phyloP scores from a whole-genome alignment of 2,113 vertebrate genomes.

The Tichodroma muraria region DNA sequence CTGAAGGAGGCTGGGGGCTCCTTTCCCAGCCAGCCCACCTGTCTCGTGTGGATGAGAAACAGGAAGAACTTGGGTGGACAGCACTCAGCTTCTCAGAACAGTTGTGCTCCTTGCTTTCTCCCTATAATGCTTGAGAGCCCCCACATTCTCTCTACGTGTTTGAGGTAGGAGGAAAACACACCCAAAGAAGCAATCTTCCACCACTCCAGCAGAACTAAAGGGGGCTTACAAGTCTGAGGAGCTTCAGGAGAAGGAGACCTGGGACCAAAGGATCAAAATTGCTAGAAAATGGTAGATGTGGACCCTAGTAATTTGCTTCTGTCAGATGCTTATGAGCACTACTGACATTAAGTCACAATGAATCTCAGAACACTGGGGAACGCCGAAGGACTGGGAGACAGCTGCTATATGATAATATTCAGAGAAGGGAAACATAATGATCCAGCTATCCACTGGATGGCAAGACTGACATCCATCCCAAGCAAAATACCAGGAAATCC shows the following conservation, averaged over 20 bases:
- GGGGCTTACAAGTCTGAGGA: neutral
- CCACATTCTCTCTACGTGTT: accelerated
- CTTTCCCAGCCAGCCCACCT: neutral
- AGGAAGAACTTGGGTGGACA: neutral
- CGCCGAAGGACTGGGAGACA: neutral
- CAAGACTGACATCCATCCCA: neutral
- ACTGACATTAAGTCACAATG: neutral
- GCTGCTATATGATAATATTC: neutral
- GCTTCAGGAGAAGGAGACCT: neutral
- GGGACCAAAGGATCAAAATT: neutral
- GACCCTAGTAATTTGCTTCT: neutral
- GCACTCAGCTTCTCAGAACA: neutral
- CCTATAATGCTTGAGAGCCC: neutral
- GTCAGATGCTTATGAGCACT: neutral
- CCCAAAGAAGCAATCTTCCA: neutral
- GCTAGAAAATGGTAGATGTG: neutral
- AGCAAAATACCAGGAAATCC: neutral
- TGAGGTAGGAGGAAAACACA: neutral
- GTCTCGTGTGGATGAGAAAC: neutral
- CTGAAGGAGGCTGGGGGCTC: neutral
- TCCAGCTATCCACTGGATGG: neutral
- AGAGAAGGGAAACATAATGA: neutral
- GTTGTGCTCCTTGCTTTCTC: neutral
- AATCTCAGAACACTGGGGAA: neutral
- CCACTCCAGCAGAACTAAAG: neutral